A percentile compares a stretch with the other conserved stretches of the same genome.
Evolutionary conservation across 2,797 vertebrate genomes (phyloP).

Genomic region (Etheostoma perlongum): DNA sequence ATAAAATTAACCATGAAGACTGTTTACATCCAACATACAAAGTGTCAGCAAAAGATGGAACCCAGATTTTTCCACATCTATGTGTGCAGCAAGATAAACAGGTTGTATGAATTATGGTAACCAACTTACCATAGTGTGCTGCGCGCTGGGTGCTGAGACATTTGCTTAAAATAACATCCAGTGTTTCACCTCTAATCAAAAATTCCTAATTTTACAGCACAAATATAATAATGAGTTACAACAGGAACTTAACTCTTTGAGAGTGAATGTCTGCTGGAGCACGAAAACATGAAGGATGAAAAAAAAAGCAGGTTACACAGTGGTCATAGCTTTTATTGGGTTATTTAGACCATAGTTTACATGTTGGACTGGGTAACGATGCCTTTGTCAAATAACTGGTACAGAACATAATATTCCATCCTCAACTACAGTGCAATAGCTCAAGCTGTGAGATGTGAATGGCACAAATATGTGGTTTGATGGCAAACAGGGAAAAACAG

Average conservation of each 20-base stretch:
- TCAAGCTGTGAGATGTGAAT: constrained; percentile 2
- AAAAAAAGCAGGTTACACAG: constrained; percentile 16
- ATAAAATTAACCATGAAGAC: constrained; percentile 31
- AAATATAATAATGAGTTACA: not conserved
- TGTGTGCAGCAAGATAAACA: constrained; percentile 14
- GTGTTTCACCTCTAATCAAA: not conserved
- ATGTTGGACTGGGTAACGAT: constrained; percentile 27
- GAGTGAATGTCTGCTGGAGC: constrained; percentile 9
- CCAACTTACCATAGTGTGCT: not conserved
- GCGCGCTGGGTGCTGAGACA: not conserved
- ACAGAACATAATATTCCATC: constrained; percentile 19
- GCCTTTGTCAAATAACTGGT: constrained; percentile 20
- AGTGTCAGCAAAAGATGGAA: constrained; percentile 26
- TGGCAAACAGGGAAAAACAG: constrained; percentile 11
- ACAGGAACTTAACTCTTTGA: constrained; percentile 3
- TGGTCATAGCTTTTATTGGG: constrained; percentile 10
- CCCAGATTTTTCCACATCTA: constrained; percentile 28
- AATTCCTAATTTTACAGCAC: constrained; percentile 11
- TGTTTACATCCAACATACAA: constrained; percentile 13
- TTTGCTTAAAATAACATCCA: constrained; percentile 17
- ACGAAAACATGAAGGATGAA: constrained; percentile 31
- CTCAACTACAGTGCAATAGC: constrained; percentile 15
- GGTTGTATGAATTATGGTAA: not conserved
- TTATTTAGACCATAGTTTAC: constrained; percentile 29
- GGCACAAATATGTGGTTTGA: constrained; percentile 27